Evolutionary conservation across 2,113 vertebrate genomes (phyloP), one percentile per base, ranked within the genome.

Genomic region (Athene noctua): DNA sequence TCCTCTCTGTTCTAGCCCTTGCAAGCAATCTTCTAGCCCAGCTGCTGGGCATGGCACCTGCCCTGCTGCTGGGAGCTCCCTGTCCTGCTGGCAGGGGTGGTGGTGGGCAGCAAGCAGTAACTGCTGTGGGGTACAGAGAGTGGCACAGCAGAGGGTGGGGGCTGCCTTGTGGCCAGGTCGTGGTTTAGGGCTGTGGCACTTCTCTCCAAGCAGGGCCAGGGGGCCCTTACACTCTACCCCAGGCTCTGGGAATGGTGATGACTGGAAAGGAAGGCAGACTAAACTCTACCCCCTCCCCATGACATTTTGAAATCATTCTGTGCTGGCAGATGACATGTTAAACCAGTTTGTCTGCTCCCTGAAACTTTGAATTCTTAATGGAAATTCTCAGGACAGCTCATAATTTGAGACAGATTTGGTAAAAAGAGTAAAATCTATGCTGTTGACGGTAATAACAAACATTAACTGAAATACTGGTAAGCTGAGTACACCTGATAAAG

Each of bases 381-480:
- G 82, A 74, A 91, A 83, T 86, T 96, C 90, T 94, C 84, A 98
- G 95, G 97, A 97, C 96, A 94, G 79, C 36, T 96, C 62, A 9
- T 71, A 75, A 47, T 29, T 79, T n/a, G 81, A 70, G 68, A 80
- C 92, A 88, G 54, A 94, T 17, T 58, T 55, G 92, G 70, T 27
- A 13, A 14, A 68, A 95, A 46, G 77, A 72, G 17, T 49, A 25
- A 85, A 51, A 57, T 54, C 79, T 91, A 13, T 86, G 32, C 8
- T 78, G 15, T 47, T 82, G 26, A 87, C 84, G 36, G 90, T 94
- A 96, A 70, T 29, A 80, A 61, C 82, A 72, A 96, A 52, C 83
- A 94, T 72, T 92, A 96, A 94, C 40, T 79, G 83, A 88, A 94
- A 71, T 55, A 66, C 54, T 91, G 61, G 58, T 91, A 95, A 93